Conservation (phyloP, 1,140 invertebrate species). For the Cataglyphis hispanica region DNA sequence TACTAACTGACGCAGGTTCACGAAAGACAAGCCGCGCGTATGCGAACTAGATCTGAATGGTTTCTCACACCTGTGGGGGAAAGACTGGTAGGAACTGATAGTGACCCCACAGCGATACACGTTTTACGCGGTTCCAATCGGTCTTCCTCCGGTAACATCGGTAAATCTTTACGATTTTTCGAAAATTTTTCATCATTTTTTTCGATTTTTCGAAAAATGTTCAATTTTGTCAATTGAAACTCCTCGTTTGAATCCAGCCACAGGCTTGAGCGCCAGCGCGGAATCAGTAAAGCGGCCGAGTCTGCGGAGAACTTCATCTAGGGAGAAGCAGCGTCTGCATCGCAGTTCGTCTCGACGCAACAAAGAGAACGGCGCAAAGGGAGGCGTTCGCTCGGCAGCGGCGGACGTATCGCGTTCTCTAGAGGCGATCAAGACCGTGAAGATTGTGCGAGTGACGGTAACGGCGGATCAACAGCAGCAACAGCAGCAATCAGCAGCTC, state of each 20-base stretch:
- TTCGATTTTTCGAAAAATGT: too few species aligned
- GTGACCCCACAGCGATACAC: conserved; percentile 85
- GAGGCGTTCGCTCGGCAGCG: conserved; percentile 73
- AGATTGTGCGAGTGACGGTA: conserved; percentile 83
- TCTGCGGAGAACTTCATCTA: conserved; percentile 88
- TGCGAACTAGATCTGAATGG: conserved; percentile 97
- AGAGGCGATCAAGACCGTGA: conserved; percentile 85
- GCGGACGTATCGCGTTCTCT: conserved; percentile 83
- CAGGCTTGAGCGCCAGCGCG: conserved; percentile 89
- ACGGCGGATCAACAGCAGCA: conserved; percentile 79
- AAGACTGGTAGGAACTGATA: conserved; percentile 83
- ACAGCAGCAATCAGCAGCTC: conserved; percentile 72
- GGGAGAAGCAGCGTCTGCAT: conserved; percentile 89
- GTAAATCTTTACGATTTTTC: conserved; percentile 72
- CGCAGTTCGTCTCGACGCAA: conserved; percentile 90
- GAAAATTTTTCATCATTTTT: not conserved
- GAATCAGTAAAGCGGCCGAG: conserved; percentile 90
- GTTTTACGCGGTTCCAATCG: conserved; percentile 85
- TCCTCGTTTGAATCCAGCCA: conserved; percentile 73
- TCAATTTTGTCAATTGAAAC: not conserved
- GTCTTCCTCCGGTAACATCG: conserved; percentile 86
- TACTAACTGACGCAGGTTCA: conserved; percentile 90
- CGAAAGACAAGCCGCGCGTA: conserved; percentile 96
- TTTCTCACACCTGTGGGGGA: conserved; percentile 92
- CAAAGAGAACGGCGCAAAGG: conserved; percentile 89